These are phyloP conservation scores for Pseudochirops cupreus DNA, from an alignment of 2,797 vertebrate species.

Conservation along the genomic window DNA sequence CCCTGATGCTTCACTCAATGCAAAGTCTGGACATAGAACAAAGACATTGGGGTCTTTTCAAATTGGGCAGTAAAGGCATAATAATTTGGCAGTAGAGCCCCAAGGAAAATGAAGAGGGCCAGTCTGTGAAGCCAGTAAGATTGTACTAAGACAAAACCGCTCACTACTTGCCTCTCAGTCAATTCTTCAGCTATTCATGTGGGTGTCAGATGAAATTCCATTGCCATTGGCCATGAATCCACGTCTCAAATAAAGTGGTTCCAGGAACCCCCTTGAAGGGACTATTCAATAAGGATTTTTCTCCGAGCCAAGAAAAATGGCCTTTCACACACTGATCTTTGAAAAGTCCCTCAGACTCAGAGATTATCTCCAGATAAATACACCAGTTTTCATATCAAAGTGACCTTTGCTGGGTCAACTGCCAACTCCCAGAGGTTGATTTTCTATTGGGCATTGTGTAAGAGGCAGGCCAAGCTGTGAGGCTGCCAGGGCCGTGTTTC, in stretches of 20 bases:
- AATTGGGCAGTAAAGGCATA: not conserved
- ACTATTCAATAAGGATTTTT: not conserved
- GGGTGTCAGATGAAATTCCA: not conserved
- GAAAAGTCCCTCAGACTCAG: not conserved
- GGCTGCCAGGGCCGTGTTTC: not conserved
- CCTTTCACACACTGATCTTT: not conserved
- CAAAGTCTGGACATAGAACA: not conserved
- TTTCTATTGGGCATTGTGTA: slow-evolving; percentile 22
- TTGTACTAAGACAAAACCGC: not conserved
- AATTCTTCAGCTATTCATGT: not conserved
- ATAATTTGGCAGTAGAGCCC: not conserved
- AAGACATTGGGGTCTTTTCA: not conserved
- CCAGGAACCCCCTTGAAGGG: not conserved
- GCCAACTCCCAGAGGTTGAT: not conserved
- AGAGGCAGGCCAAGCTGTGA: not conserved
- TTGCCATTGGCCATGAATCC: not conserved
- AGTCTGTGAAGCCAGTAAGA: not conserved
- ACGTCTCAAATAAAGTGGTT: not conserved
- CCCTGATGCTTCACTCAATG: not conserved
- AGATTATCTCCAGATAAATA: slow-evolving; percentile 13
- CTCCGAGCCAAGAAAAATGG: not conserved
- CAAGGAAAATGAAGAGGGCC: not conserved
- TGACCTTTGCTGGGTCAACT: not conserved
- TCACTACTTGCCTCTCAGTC: not conserved
- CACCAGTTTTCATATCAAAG: slow-evolving; percentile 14